Base-by-base conservation (phyloP, 2,888 invertebrate genomes). In the Callyntrura guangdongensis region DNA sequence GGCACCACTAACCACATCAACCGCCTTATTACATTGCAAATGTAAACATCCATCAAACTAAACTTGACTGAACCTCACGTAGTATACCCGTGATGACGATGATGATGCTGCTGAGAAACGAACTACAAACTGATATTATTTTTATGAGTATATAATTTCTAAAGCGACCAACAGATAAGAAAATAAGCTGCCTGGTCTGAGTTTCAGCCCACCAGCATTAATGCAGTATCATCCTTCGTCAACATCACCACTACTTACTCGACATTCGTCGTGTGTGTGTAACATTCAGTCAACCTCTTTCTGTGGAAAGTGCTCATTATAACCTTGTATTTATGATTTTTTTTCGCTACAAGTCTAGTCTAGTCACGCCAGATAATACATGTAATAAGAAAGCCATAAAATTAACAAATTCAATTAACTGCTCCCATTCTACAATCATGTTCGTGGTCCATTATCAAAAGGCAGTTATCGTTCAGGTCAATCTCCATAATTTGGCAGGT, bases 361-460 rank as follows among this genome's bases (percentile, higher is more conserved):
- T 20, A 49, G 77, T 77, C 77, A 77, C 77, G 77, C 77, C 53
- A 77, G 53, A 53, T 77, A 77, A 77, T 77, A 25, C 53, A 53
- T 3, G 59, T 81, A 81, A 81, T 81, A 81, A 81, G 61, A 59
- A 87, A 81, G 77, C 27, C 81, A 87, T 87, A 87, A 87, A 87
- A 87, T 87, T 87, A 87, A 87, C 87, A 87, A 85, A 87, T 87
- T 87, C 87, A 87, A 87, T 87, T 87, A 87, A 64, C 87, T 69
- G 17, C 59, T 67, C 22, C 61, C 49, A 47, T 25, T 61, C 47
- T 22, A 82, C 20, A 25, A 36, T 36, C 67, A 22, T 67, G 20
- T 47, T 67, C 27, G 14, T 45, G 17, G 9, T 17, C 17, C 69
- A 69, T 69, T 69, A 67, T 45, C 47, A 53, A 53, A 11, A 69